These are phyloP conservation scores for Argya squamiceps DNA, from an alignment of 2,797 vertebrate species.

Conservation along the genomic window DNA sequence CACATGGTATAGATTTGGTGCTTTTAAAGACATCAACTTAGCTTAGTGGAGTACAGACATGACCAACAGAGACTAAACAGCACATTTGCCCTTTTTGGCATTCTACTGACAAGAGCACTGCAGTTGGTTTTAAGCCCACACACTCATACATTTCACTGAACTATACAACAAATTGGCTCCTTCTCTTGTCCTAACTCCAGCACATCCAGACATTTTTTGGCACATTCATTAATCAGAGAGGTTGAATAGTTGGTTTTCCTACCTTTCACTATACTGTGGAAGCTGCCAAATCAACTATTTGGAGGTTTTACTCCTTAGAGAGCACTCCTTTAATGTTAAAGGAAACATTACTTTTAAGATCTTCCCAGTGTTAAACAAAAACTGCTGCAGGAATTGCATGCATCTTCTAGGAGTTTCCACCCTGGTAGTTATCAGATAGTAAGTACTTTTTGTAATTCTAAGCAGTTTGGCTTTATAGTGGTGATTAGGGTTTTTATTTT, in stretches of 20 bases:
- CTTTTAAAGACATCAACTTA: background rate
- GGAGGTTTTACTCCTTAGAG: slow-evolving; percentile 4
- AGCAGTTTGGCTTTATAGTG: background rate
- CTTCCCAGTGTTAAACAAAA: slow-evolving; percentile 20
- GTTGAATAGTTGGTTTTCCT: background rate
- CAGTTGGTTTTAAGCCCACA: slow-evolving; percentile 19
- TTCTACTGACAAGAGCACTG: background rate
- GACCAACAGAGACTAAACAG: background rate
- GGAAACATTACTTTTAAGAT: background rate
- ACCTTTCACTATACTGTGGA: background rate
- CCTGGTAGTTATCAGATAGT: background rate
- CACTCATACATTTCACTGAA: slow-evolving; percentile 21
- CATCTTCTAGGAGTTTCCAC: slow-evolving; percentile 22
- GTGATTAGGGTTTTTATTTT: background rate
- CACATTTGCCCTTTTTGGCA: background rate
- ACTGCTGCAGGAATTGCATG: slow-evolving; percentile 1
- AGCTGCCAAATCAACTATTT: slow-evolving; percentile 7
- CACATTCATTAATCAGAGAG: slow-evolving; percentile 1
- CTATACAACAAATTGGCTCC: background rate
- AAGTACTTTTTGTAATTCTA: background rate
- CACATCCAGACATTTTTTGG: slow-evolving; percentile 28
- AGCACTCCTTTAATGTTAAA: background rate
- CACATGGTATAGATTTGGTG: background rate
- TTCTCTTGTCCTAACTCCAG: background rate
- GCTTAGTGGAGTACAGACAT: background rate